Conservation (phyloP, 2,797 vertebrate species). For the Dipus sagitta region DNA sequence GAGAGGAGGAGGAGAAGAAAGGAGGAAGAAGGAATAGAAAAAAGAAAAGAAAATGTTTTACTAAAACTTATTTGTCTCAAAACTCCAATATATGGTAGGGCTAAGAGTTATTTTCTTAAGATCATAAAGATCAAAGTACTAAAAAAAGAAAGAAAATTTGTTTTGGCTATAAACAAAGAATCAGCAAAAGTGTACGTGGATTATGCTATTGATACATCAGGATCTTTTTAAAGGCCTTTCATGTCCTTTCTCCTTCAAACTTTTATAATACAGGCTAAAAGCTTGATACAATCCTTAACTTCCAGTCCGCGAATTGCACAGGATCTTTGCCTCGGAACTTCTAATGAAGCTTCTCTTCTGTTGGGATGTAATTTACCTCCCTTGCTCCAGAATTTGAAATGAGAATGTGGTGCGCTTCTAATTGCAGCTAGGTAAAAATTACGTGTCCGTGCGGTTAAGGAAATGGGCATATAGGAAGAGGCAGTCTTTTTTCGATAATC, state of each 20-base stretch:
- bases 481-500: not conserved
- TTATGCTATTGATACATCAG: not conserved
- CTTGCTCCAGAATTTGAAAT: conserved; percentile 45
- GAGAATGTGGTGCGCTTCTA: not conserved
- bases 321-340: conserved; percentile 37
- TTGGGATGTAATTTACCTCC: conserved; percentile 36
- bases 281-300: conserved; percentile 57
- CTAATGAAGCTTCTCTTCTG: conserved; percentile 40
- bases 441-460: not conserved
- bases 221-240: conserved; percentile 62
- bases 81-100: not conserved
- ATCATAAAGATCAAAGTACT: conserved; percentile 56
- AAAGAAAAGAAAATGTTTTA: not conserved
- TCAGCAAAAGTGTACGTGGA: not conserved
- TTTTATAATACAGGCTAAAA: conserved; percentile 72
- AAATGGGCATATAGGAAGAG: not conserved
- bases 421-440: conserved; percentile 36
- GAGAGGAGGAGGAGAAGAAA: too few relatives aligned
- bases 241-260: conserved; percentile 67
- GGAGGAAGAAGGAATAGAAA: too few relatives aligned
- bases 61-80: conserved; percentile 24
- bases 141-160: conserved; percentile 29
- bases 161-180: conserved; percentile 25
- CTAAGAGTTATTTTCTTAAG: conserved; percentile 23
- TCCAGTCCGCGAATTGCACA: not conserved